Evolutionary conservation across 2,113 vertebrate species (phyloP).

Genomic region (Ardeotis arabs): DNA sequence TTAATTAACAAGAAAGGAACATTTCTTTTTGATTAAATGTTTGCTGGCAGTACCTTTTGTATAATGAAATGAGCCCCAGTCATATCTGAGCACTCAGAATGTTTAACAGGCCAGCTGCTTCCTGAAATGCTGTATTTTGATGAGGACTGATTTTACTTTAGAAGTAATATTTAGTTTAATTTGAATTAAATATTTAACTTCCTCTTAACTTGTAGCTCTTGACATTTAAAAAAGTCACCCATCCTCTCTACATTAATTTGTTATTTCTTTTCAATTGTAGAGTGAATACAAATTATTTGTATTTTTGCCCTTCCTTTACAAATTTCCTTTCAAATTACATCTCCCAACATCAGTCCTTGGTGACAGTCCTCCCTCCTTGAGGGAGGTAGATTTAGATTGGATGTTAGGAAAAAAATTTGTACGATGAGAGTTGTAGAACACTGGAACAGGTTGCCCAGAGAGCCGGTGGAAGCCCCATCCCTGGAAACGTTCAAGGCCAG

Average conservation of each 20-base stretch:
- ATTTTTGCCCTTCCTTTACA: neutral
- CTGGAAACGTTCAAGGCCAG: too few species aligned
- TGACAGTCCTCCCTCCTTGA: neutral
- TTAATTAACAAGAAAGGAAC: constrained; percentile 55
- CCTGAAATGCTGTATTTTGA: constrained; percentile 28
- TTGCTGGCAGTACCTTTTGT: constrained; percentile 57
- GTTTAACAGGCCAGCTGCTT: constrained; percentile 52
- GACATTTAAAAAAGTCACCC: constrained; percentile 43
- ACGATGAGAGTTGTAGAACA: too few species aligned
- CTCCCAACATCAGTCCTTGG: neutral
- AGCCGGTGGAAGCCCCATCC: too few species aligned
- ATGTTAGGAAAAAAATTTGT: too few species aligned
- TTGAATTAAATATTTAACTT: constrained; percentile 61
- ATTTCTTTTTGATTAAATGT: constrained; percentile 60
- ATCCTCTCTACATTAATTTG: constrained; percentile 30
- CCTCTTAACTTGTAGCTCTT: constrained; percentile 36
- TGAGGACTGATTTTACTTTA: constrained; percentile 38
- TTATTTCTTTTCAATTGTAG: neutral
- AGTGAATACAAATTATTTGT: constrained; percentile 25
- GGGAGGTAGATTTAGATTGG: too few species aligned
- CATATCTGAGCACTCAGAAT: neutral
- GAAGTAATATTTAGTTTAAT: constrained; percentile 55
- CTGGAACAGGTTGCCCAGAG: too few species aligned
- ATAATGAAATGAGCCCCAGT: constrained; percentile 34
- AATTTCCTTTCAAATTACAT: neutral